phyloP scores from a whole-genome alignment of 2,797 vertebrate genomes.

The Molossus molossus region DNA sequence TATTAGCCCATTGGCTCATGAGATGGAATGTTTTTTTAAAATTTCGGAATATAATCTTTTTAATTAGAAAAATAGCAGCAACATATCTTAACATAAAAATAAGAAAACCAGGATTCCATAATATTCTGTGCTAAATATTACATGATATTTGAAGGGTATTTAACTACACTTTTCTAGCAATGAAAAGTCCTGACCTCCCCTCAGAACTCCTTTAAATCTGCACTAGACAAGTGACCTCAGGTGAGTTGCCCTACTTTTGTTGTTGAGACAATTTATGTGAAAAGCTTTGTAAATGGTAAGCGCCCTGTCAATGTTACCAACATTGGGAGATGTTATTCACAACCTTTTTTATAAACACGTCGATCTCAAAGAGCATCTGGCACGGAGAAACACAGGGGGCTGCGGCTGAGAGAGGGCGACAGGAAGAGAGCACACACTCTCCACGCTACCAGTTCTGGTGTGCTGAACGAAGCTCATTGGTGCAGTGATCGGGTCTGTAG shows the following conservation, averaged over 20 bases:
- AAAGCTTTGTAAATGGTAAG: neutral
- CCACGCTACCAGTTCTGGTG: neutral
- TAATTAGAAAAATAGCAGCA: neutral
- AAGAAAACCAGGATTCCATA: neutral
- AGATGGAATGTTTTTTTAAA: neutral
- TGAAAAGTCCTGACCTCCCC: neutral
- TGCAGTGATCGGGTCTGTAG: too few species aligned
- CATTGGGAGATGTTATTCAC: neutral
- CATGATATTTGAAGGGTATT: neutral
- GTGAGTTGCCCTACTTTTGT: neutral
- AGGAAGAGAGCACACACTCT: neutral
- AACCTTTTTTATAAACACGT: neutral
- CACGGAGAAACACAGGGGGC: rapidly evolving
- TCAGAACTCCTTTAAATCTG: neutral
- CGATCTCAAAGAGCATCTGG: neutral
- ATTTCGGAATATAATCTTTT: neutral
- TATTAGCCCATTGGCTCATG: neutral
- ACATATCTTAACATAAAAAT: neutral
- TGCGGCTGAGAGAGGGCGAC: neutral
- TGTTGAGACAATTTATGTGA: neutral
- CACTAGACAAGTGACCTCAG: neutral
- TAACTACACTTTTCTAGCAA: neutral
- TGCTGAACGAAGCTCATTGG: neutral
- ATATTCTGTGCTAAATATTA: neutral
- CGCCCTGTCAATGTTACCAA: neutral